Conservation (phyloP, 1,140 invertebrate species). For the Listronotus bonariensis region DNA sequence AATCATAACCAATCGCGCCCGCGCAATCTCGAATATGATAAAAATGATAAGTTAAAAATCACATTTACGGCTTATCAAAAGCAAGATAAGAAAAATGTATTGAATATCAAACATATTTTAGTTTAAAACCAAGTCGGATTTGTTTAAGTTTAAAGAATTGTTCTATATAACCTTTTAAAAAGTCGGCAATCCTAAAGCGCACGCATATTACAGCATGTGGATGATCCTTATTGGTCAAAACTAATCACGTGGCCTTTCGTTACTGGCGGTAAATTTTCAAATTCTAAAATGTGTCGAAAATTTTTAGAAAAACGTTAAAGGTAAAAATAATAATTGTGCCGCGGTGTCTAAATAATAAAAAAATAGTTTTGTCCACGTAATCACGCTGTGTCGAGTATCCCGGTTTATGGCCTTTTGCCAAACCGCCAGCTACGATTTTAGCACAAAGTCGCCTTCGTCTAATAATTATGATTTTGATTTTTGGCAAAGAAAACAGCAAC, state of each 20-base stretch:
- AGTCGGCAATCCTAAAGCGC: background rate
- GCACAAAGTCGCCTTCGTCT: constrained; percentile 65
- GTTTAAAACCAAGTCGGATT: no score
- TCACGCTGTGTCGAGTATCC: constrained; percentile 37
- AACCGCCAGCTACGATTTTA: constrained; percentile 72
- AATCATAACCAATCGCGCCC: background rate
- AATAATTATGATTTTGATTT: constrained; percentile 60
- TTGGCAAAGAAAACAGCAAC: constrained; percentile 64
- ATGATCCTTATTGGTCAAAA: constrained; percentile 58
- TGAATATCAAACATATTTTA: no score
- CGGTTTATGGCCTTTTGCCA: constrained; percentile 61
- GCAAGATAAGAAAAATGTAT: no score
- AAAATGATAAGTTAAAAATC: no score
- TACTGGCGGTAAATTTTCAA: constrained; percentile 17
- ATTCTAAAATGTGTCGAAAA: constrained; percentile 14
- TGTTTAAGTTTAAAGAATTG: no score
- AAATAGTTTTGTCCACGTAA: constrained; percentile 43
- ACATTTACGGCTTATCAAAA: no score
- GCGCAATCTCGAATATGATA: no score
- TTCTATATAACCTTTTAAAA: background rate
- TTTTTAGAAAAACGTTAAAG: constrained; percentile 26
- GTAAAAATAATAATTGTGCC: constrained; percentile 35
- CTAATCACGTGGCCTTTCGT: constrained; percentile 34
- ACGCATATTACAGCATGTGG: constrained; percentile 55
- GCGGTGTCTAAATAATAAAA: constrained; percentile 41